Conservation (phyloP, 64 coral and sea anemone genomes). For the Platygyra sinensis region DNA sequence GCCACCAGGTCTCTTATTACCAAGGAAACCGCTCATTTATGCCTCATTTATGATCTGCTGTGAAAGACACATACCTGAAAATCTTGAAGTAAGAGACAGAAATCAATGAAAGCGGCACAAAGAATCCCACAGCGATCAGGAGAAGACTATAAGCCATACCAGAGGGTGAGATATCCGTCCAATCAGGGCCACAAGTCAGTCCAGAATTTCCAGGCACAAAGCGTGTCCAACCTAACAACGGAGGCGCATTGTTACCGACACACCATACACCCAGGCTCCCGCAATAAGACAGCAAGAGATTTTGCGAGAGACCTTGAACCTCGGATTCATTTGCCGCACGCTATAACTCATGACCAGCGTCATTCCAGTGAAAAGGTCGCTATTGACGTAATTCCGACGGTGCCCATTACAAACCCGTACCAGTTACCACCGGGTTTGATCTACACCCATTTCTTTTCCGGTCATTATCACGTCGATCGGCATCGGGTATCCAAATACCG, state of each 20-base stretch:
- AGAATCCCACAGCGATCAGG: conserved; percentile 42
- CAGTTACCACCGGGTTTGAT: conserved; percentile 2
- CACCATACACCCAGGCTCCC: conserved; percentile 32
- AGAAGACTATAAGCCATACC: conserved; percentile 29
- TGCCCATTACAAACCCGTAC: conserved; percentile 47
- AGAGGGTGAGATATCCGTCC: background rate
- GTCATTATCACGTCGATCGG: background rate
- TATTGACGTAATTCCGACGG: conserved; percentile 53
- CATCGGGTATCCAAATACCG: conserved; percentile 47
- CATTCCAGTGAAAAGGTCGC: conserved; percentile 36
- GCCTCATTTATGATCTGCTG: background rate
- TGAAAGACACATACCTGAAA: conserved; percentile 9
- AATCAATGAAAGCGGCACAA: conserved; percentile 1
- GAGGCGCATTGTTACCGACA: conserved; percentile 26
- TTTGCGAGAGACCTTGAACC: background rate
- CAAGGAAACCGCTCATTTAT: no score
- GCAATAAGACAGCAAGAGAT: background rate
- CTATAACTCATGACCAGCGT: conserved; percentile 34
- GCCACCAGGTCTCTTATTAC: no score
- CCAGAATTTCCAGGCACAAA: conserved; percentile 41
- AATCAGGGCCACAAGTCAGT: conserved; percentile 57
- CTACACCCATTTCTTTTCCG: background rate
- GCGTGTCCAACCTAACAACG: conserved; percentile 36
- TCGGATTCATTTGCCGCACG: background rate
- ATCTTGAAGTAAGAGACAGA: conserved; percentile 24